Evolutionary conservation across 1,140 invertebrate genomes (phyloP), one percentile per base, ranked within the genome.

Genomic region (Latrodectus geometricus): DNA sequence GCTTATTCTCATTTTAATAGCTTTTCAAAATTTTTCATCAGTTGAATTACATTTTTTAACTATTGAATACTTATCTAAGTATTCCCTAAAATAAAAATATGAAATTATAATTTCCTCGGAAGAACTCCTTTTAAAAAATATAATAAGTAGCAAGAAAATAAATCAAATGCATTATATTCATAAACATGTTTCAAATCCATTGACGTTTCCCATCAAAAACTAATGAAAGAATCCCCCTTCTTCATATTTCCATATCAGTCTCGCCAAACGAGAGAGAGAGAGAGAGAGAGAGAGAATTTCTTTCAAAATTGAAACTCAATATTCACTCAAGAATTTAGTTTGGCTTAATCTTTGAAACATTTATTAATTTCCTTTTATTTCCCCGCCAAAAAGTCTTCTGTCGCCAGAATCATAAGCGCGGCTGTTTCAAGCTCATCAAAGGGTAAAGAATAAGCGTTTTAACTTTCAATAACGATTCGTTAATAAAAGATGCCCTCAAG

Each of bases 391-490:
- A 35, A 35, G 35, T 35, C 35, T 35, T 35, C 35, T 35, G 35
- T 35, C 35, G 35, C 35, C 35, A 35, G 35, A 35, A 35, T 35
- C 54, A n/a, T 35, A 72, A 70, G 72, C 48, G 69, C 56, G 69
- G 49, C 79, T 49, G 48, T 81, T 73, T 69, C 79, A 54, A 75
- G 73, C 70, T 54, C 74, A 56, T 74, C 52, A 14, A 79, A 35
- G 49, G 23, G 73, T 54, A 48, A 35, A 84, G 82, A 76, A 84
- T 84, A 54, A 70, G 70, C 82, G 72, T 74, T 83, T 83, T 83
- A 83, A 84, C 82, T 84, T 84, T 84, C 82, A 84, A 84, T 84
- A 84, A 84, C 75, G 82, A 61, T 84, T 76, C 82, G 82, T 84
- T 84, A 84, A 84, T 84, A 84, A 76, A 84, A 54, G 65, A 48